Base-by-base conservation (phyloP, 2,888 invertebrate genomes). In the Philhelius pedissequus region DNA sequence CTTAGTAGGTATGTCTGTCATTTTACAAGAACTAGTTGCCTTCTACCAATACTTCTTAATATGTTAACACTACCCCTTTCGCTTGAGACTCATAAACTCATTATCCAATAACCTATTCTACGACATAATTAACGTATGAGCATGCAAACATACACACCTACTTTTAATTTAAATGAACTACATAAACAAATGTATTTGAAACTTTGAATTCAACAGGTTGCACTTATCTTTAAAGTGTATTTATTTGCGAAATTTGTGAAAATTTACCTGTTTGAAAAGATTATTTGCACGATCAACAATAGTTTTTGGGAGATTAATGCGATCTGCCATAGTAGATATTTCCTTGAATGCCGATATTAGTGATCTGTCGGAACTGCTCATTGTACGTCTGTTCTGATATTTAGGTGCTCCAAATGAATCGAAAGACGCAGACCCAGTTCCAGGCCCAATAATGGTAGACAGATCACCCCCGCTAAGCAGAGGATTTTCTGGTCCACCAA, bases 401-500 rank as follows among this genome's bases (percentile, higher is more conserved):
- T 96, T 96, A 69, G 94, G 95, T 54, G 94, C 94, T 22, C 98
- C 98, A 88, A 96, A 96, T 68, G 96, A 94, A 92, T 97, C 97
- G 89, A 97, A 97, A 0, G 97, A 97, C 1, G 97, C 97, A 88
- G 97, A 96, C 0, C 94, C 94, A 56, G 94, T 92, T 0, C 94
- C 94, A 0, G 94, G 94, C 0, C 94, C 98, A 87, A 99, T 99
- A 92, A 98, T 97, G 8, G 99, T 99, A 0, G 98, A 98, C 27
- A 99, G 93, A 91, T 99, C 99, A 50, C 98, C 97, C 0, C 99
- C 98, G 88, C 97, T 97, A 0, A 99, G 93, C 3, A 99, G 92
- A 0, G 98, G 97, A 92, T 99, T 99, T 93, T 99, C 99, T 0
- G 99, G 98, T 0, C 99, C 99, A 93, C 99, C 99, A 86, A 99